These are phyloP conservation scores for Spisula solida DNA, from an alignment of 2,888 invertebrate species.

Conservation along the genomic window DNA sequence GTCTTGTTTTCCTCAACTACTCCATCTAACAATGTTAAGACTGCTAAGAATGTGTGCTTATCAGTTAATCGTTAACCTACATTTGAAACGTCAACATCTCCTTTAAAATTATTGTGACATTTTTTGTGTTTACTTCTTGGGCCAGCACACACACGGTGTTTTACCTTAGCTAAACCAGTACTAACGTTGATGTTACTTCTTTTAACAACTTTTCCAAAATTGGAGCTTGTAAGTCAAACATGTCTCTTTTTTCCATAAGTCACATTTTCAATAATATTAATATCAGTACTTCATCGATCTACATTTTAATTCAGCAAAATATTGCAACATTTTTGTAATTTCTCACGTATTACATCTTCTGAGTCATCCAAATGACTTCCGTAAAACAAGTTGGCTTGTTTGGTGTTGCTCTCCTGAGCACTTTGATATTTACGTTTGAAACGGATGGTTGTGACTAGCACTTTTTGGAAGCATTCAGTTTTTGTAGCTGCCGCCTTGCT, in stretches of 20 bases:
- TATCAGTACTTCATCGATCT: slow-evolving; percentile 32
- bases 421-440: too few relatives aligned
- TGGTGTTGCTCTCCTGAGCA: not conserved
- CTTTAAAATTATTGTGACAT: not conserved
- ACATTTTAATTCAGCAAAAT: not conserved
- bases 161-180: not conserved
- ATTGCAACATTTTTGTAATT: not conserved
- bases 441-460: not conserved
- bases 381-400: slow-evolving; percentile 49
- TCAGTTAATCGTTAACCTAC: not conserved
- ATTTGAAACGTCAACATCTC: not conserved
- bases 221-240: slow-evolving; percentile 45
- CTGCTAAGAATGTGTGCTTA: not conserved
- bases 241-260: slow-evolving; percentile 48
- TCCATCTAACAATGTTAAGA: not conserved
- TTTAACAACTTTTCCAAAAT: slow-evolving; percentile 50
- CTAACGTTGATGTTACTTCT: not conserved
- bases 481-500: not conserved
- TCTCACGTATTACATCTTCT: slow-evolving; percentile 21
- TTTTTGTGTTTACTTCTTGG: not conserved
- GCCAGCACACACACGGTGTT: not conserved
- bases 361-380: slow-evolving; percentile 36
- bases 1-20: too few relatives aligned
- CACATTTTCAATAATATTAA: too few relatives aligned
- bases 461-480: slow-evolving; percentile 3